Percentiles rank a stretch among this genome's conserved stretches.
Evolutionary conservation across 2,113 vertebrate species (phyloP).

Genomic region (Bubo blakistoni): DNA sequence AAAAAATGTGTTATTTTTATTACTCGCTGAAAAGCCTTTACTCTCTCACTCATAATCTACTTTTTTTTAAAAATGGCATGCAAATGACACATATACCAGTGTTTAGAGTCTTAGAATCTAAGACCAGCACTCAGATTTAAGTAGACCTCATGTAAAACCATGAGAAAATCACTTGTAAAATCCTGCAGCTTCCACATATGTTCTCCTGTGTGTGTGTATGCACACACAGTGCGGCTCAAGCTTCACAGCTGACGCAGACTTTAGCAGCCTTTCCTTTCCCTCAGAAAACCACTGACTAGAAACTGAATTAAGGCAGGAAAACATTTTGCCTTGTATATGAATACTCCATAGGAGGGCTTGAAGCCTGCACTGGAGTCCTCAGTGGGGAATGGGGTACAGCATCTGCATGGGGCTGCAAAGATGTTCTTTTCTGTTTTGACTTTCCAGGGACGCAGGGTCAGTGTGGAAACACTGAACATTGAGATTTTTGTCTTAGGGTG

Average conservation of each 20-base stretch:
- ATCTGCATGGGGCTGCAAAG: neutral
- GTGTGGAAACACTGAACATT: neutral
- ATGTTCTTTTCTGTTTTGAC: neutral
- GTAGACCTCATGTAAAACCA: neutral
- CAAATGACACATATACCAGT: neutral
- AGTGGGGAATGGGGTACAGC: neutral
- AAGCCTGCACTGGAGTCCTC: neutral
- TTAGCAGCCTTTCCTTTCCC: neutral
- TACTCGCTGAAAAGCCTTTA: neutral
- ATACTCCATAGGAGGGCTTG: neutral
- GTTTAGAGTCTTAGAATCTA: neutral
- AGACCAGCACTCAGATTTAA: neutral
- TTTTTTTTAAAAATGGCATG: neutral
- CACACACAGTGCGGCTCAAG: neutral
- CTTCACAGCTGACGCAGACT: neutral
- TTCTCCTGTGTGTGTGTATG: neutral
- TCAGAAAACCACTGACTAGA: neutral
- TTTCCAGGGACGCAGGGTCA: neutral
- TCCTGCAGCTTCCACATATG: neutral
- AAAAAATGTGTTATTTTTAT: neutral
- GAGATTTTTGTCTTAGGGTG: neutral
- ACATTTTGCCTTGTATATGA: fast-evolving
- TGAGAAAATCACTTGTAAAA: constrained; percentile 21
- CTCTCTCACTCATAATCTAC: neutral
- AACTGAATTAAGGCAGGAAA: neutral